Conservation (phyloP, 1,140 invertebrate genomes). For the Condylostylus longicornis region DNA sequence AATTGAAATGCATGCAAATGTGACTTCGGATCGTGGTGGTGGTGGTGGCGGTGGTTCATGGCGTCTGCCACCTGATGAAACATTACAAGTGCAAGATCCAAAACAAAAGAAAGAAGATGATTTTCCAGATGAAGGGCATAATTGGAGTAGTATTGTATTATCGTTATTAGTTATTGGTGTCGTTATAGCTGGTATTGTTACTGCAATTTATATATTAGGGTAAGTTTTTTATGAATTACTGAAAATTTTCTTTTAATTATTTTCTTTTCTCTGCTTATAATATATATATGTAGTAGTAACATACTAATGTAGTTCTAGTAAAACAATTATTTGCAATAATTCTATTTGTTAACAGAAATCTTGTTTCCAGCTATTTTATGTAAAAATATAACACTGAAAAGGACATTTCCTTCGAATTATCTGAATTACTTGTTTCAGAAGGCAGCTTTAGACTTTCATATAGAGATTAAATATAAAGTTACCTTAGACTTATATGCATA, state of each 20-base stretch:
- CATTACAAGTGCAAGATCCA: conserved; percentile 70
- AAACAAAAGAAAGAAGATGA: conserved; percentile 56
- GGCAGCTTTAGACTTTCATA: not conserved
- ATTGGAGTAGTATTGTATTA: conserved; percentile 73
- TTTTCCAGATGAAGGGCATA: conserved; percentile 56
- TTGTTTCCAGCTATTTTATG: no score
- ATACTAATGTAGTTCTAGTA: no score
- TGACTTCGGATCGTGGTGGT: conserved; percentile 54
- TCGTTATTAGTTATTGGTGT: conserved; percentile 69
- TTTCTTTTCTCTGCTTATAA: no score
- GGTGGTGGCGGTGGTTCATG: conserved; percentile 51
- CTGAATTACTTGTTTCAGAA: no score
- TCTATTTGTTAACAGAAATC: no score
- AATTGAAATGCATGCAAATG: conserved; percentile 59
- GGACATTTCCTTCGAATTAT: no score
- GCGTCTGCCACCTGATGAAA: conserved; percentile 75
- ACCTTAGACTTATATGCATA: not conserved
- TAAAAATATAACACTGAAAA: no score
- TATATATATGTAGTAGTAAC: no score
- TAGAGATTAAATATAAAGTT: not conserved
- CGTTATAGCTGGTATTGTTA: conserved; percentile 69
- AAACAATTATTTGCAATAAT: no score
- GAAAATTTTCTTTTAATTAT: no score
- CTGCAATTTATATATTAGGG: conserved; percentile 70
- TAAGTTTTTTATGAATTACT: no score